A percentile compares a stretch with the other conserved stretches of the same genome.
phyloP scores from a whole-genome alignment of 2,888 invertebrate species.

The Seira musarum region DNA sequence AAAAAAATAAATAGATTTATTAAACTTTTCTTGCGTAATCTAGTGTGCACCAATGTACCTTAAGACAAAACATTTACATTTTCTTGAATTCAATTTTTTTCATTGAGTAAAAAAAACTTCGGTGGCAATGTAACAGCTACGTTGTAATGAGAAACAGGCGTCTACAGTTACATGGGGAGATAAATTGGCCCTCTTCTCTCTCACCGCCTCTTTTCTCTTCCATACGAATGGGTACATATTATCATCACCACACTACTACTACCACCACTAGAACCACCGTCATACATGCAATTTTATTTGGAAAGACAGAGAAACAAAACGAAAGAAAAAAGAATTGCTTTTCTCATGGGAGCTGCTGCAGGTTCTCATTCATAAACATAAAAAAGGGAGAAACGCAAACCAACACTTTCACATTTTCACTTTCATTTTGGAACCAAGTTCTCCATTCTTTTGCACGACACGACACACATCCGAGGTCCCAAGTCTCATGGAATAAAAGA shows the following conservation, averaged over 20 bases:
- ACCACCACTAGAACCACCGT: neutral
- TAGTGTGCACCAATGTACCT: neutral
- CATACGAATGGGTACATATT: neutral
- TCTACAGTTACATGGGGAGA: conserved; percentile 32
- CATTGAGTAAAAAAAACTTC: no score
- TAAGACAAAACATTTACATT: neutral
- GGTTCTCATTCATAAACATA: neutral
- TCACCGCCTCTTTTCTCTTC: conserved; percentile 35
- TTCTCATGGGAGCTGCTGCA: conserved; percentile 22
- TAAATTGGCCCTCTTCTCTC: conserved; percentile 53
- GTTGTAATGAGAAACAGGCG: conserved; percentile 49
- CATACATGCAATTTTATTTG: conserved; percentile 13
- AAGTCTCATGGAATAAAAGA: neutral
- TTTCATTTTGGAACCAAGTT: neutral
- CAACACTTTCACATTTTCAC: neutral
- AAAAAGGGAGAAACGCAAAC: conserved; percentile 2
- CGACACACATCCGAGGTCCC: neutral
- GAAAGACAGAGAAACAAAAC: conserved; percentile 28
- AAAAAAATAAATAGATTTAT: conserved; percentile 38
- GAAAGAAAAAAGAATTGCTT: conserved; percentile 14
- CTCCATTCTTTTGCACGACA: neutral
- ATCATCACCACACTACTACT: neutral
- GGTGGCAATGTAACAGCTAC: no score
- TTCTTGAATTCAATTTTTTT: neutral
- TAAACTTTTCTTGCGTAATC: no score